phyloP scores from a whole-genome alignment of 2,797 vertebrate genomes.

The Anolis apletophallus region DNA sequence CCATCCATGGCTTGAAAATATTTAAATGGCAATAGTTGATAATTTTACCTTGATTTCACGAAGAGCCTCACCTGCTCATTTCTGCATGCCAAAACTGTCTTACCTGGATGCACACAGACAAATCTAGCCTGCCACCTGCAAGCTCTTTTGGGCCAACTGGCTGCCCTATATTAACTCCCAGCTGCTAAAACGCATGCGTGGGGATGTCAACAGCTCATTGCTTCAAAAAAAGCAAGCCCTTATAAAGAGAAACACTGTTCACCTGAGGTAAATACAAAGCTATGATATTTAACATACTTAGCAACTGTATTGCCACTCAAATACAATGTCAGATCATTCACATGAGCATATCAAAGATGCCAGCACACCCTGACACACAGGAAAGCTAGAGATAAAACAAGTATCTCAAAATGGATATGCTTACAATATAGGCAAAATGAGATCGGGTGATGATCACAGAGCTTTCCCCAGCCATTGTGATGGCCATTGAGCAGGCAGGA shows the following conservation, averaged over 20 bases:
- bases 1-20: no score
- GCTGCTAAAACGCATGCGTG: background rate
- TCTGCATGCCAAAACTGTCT: background rate
- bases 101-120: no score
- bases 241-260: background rate
- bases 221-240: background rate
- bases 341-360: background rate
- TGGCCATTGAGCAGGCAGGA: constrained; percentile 77
- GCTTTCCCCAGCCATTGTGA: constrained; percentile 86
- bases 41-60: no score
- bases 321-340: background rate
- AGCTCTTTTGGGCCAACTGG: background rate
- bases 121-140: background rate
- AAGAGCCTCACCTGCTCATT: background rate
- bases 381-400: background rate
- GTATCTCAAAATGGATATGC: constrained; percentile 41
- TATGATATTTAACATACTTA: background rate
- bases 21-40: background rate
- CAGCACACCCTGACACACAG: background rate
- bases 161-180: background rate
- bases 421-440: constrained; percentile 90
- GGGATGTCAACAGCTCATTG: background rate
- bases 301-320: background rate
- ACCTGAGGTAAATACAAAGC: background rate
- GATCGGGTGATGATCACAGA: constrained; percentile 83